phyloP scores from a whole-genome alignment of 2,113 vertebrate genomes.

The Parus major region DNA sequence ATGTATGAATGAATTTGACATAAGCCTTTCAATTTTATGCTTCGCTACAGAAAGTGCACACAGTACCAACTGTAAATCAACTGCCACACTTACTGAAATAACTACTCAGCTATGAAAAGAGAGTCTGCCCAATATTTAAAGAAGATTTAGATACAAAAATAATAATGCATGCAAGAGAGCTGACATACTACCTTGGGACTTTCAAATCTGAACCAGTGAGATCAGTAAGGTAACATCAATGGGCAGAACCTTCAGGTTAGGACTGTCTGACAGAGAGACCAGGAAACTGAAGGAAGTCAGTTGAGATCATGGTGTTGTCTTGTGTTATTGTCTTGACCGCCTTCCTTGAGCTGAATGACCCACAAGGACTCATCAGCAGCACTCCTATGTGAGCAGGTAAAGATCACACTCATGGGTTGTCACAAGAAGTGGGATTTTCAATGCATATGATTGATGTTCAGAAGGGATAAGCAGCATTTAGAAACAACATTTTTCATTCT shows the following conservation, averaged over 20 bases:
- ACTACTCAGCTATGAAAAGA: slow-evolving; percentile 43
- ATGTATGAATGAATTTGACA: slow-evolving; percentile 67
- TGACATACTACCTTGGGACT: background rate
- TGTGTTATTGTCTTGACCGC: background rate
- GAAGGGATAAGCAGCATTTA: background rate
- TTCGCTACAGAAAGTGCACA: slow-evolving; percentile 56
- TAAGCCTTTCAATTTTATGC: slow-evolving; percentile 68
- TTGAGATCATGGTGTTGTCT: background rate
- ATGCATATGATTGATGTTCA: rapidly evolving
- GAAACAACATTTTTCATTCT: background rate
- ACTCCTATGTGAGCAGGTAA: background rate
- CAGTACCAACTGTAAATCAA: slow-evolving; percentile 69
- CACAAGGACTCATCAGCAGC: background rate
- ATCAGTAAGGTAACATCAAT: background rate
- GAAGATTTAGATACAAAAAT: slow-evolving; percentile 39
- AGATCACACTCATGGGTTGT: background rate
- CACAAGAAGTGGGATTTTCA: background rate
- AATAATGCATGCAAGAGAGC: background rate
- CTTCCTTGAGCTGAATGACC: background rate
- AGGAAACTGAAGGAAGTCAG: background rate
- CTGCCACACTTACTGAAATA: slow-evolving; percentile 35
- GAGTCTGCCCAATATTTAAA: slow-evolving; percentile 37
- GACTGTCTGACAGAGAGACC: background rate
- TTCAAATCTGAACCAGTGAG: background rate
- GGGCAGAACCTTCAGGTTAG: background rate